Conservation (phyloP, 2,888 invertebrate genomes). For the Amiota mariae region DNA sequence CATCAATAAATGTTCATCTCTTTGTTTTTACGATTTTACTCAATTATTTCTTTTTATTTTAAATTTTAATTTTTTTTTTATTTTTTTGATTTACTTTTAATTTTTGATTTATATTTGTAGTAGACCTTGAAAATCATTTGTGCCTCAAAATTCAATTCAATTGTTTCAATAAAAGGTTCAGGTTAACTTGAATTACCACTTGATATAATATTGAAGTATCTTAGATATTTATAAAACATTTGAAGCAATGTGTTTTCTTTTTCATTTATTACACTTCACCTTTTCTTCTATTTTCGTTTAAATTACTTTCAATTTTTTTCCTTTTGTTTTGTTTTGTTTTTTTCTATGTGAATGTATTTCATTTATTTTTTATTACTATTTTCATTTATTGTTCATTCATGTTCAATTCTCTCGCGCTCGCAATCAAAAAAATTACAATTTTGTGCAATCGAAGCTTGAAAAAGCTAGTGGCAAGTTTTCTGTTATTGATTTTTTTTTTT, state of each 20-base stretch:
- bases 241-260: conserved; percentile 22
- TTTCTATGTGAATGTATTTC: conserved; percentile 26
- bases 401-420: conserved; percentile 12
- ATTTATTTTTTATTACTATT: conserved; percentile 37
- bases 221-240: too few species aligned
- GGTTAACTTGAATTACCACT: too few species aligned
- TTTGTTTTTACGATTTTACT: too few species aligned
- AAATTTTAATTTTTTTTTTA: too few species aligned
- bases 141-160: too few species aligned
- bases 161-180: too few species aligned
- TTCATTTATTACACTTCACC: conserved; percentile 42
- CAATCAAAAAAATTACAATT: conserved; percentile 10
- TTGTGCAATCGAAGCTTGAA: conserved; percentile 19
- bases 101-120: too few species aligned
- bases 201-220: too few species aligned
- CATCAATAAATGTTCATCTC: too few species aligned
- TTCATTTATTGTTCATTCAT: background rate
- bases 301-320: conserved; percentile 33
- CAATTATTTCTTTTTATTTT: too few species aligned
- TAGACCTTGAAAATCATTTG: too few species aligned
- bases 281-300: conserved; percentile 44
- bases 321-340: conserved; percentile 9
- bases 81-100: too few species aligned
- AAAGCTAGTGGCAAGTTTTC: background rate
- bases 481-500: conserved; percentile 9